Evolutionary conservation across 2,797 vertebrate species (phyloP), one percentile per base, ranked within the genome.

Genomic region (Glossophaga mutica): DNA sequence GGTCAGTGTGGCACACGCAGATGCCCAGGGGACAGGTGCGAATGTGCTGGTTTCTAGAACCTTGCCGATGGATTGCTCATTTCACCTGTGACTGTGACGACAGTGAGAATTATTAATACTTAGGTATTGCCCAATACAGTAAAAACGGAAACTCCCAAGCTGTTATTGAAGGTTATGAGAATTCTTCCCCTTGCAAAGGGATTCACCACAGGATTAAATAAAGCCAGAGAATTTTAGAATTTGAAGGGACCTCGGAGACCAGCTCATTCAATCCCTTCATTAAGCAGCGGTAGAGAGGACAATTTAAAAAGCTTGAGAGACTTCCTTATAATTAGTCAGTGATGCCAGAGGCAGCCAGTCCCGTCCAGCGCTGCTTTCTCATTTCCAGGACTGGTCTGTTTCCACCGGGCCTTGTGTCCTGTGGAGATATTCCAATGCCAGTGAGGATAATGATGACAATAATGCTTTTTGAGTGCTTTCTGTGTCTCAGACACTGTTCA

Each of bases 191-290:
- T 52, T n/a, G 57, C 52, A 76, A n/a, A 77, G 71, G 37, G 52
- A 68, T 70, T 94, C 84, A n/a, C 42, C 37, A 32, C 12, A 4
- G 74, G 67, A 65, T 70, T 82, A 62, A 94, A 90, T 32, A 74
- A 96, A 95, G 79, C 46, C 85, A 37, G 46, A 77, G 77, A 73
- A 46, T 50, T 90, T 85, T 55, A 55, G 82, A 87, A 19, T 91
- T 21, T 55, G 82, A 78, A 48, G 29, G 74, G 67, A 32, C 68
- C 22, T 42, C 0, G 0, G 90, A 78, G 83, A 93, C 74, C 14
- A 14, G 55, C 67, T 79, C 46, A 14, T 55, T 83, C 37, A 16
- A 39, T 84, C 57, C 59, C 16, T 78, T 50, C 70, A 19, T 37
- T 48, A 90, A 78, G 50, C 77, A 79, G 37, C 1, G 0, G 46